Conservation (phyloP, 1,140 invertebrate genomes). For the Drosophila insularis region DNA sequence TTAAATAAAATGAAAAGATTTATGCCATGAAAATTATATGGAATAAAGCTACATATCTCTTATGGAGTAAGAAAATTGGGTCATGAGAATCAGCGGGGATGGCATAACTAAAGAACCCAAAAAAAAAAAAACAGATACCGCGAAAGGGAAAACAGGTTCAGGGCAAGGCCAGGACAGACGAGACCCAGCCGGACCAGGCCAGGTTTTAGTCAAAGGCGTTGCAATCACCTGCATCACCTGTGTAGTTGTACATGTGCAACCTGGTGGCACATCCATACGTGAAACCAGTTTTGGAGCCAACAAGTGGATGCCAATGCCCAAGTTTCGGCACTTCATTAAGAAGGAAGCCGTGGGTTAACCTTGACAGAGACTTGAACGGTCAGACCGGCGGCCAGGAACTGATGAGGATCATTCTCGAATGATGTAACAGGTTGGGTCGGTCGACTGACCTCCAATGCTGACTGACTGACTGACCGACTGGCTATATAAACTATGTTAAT, state of each 20-base stretch:
- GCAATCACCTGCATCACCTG: constrained; percentile 65
- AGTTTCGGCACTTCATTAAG: constrained; percentile 79
- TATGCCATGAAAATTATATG: constrained; percentile 48
- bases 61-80: constrained; percentile 50
- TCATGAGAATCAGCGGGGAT: constrained; percentile 55
- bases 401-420: constrained; percentile 10
- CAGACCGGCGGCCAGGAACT: constrained; percentile 41
- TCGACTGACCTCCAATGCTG: constrained; percentile 10
- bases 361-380: constrained; percentile 51
- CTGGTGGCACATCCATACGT: constrained; percentile 48
- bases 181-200: constrained; percentile 49
- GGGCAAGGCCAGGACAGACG: constrained; percentile 63
- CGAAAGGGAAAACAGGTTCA: constrained; percentile 61
- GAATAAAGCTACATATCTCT: neutral
- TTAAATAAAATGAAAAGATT: constrained; percentile 38
- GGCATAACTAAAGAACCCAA: constrained; percentile 12
- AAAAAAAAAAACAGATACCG: constrained; percentile 3
- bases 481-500: neutral
- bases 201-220: constrained; percentile 25
- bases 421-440: constrained; percentile 49
- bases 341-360: constrained; percentile 66
- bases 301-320: constrained; percentile 72
- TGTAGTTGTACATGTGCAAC: constrained; percentile 12
- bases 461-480: neutral
- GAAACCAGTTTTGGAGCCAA: constrained; percentile 64